Percentiles rank a stretch among this genome's conserved stretches.
These are phyloP conservation scores for Cotesia glomerata DNA, from an alignment of 1,140 invertebrate genomes.

Conservation along the genomic window DNA sequence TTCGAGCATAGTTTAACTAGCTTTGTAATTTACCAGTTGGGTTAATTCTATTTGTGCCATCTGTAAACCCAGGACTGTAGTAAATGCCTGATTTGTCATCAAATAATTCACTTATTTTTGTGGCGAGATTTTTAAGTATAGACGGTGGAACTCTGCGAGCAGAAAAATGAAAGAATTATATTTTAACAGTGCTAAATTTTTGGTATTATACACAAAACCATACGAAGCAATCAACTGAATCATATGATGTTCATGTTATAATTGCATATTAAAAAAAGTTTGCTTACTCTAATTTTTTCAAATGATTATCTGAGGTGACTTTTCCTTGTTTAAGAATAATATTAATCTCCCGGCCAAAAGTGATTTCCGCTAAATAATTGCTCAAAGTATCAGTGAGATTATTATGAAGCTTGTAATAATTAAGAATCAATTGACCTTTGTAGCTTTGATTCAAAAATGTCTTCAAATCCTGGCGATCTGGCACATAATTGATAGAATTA, in stretches of 20 bases:
- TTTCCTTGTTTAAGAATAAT: neutral
- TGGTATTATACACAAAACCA: neutral
- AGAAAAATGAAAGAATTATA: neutral
- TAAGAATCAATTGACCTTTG: too few species aligned
- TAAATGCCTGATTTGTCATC: neutral
- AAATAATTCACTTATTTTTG: neutral
- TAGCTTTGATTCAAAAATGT: too few species aligned
- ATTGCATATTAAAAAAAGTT: too few species aligned
- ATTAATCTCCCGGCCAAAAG: neutral
- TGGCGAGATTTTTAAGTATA: neutral
- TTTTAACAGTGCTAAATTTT: neutral
- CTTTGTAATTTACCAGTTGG: conserved; percentile 2
- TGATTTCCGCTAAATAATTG: neutral
- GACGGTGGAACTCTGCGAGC: neutral
- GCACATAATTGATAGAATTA: too few species aligned
- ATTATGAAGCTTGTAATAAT: too few species aligned
- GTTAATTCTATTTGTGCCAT: conserved; percentile 1
- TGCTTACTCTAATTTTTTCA: too few species aligned
- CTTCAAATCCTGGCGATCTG: too few species aligned
- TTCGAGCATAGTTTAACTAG: neutral
- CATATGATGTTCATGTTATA: too few species aligned
- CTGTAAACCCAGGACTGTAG: neutral
- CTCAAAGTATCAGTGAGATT: neutral
- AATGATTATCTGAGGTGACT: too few species aligned
- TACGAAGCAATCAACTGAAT: too few species aligned